Base-by-base conservation (phyloP, 2,888 invertebrate species). In the Molorchus minor region DNA sequence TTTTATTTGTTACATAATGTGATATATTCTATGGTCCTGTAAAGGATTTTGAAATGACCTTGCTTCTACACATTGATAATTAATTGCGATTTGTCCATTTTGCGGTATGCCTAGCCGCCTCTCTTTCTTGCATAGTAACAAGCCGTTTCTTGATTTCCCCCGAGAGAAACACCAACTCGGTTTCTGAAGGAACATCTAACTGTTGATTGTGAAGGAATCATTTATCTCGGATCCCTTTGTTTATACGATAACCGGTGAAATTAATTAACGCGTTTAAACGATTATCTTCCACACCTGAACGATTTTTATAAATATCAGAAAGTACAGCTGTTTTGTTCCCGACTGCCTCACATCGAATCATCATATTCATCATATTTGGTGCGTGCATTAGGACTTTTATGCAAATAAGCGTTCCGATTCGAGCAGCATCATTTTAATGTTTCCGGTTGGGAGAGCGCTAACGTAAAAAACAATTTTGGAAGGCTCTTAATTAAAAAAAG, bases 81-180 rank as follows among this genome's bases (percentile, higher is more conserved):
- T 67, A 64, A 67, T 67, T 57, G 67, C 56, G 64, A 67, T 67
- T 67, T 63, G 62, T 61, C 64, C 56, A 67, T 67, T 57, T 61
- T 55, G 51, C 56, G 61, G 64, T 67, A 47, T 61, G 44, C 56
- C 58, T 54, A 53, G n/a, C 53, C 46, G 20, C 53, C 40, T 59
- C 62, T 64, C 58, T 60, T 56, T 63, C 58, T 60, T 58, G 56
- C 62, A 61, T 64, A 56, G 61, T 60, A 67, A 62, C 64, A 67
- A 62, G 64, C 47, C 64, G 61, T 58, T 67, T 61, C 62, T 64
- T 67, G 64, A 67, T 67, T 67, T 67, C 67, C 64, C 67, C 20
- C n/a, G 67, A 49, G 67, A 63, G 56, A 62, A 62, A 52, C 45
- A 43, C 52, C 29, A 43, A 43, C 51, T 56, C 33, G 54, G 52